Conservation (phyloP, 2,113 vertebrate species). For the Leuciscus idus region DNA sequence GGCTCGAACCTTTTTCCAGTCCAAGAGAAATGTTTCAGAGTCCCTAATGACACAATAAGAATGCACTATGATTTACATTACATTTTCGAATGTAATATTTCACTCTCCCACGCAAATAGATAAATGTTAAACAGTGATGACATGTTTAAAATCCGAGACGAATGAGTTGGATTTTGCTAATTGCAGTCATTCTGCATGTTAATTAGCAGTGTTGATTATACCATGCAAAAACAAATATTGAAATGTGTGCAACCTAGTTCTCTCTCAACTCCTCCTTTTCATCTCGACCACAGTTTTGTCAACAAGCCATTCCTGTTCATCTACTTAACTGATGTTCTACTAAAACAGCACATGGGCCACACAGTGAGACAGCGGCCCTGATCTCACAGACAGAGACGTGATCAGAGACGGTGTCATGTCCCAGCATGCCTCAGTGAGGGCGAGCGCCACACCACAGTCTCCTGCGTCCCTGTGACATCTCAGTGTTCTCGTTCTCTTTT, state of each 20-base stretch:
- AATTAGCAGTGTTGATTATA: slow-evolving; percentile 31
- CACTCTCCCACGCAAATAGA: slow-evolving; percentile 3
- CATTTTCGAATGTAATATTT: background rate
- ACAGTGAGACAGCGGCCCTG: slow-evolving; percentile 67
- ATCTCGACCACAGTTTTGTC: slow-evolving; percentile 45
- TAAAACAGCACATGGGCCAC: slow-evolving; percentile 63
- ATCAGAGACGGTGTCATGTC: slow-evolving; percentile 59
- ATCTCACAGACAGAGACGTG: slow-evolving; percentile 59
- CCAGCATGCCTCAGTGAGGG: slow-evolving; percentile 48
- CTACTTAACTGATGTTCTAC: slow-evolving; percentile 56
- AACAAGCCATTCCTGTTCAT: slow-evolving; percentile 54
- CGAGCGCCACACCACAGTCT: background rate
- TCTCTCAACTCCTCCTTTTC: slow-evolving; percentile 38
- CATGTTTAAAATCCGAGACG: background rate
- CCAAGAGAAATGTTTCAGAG: slow-evolving; percentile 92
- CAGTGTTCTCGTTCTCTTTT: background rate
- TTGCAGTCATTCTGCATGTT: slow-evolving; percentile 22
- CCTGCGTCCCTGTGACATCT: background rate
- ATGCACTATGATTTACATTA: background rate
- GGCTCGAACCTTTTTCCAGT: slow-evolving; percentile 87
- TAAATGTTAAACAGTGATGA: background rate
- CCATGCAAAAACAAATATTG: slow-evolving; percentile 38
- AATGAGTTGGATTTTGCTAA: slow-evolving; percentile 16
- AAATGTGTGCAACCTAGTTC: slow-evolving; percentile 22
- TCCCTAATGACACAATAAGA: slow-evolving; percentile 79